phyloP scores from a whole-genome alignment of 2,888 invertebrate genomes.

The Drosophila rubida region DNA sequence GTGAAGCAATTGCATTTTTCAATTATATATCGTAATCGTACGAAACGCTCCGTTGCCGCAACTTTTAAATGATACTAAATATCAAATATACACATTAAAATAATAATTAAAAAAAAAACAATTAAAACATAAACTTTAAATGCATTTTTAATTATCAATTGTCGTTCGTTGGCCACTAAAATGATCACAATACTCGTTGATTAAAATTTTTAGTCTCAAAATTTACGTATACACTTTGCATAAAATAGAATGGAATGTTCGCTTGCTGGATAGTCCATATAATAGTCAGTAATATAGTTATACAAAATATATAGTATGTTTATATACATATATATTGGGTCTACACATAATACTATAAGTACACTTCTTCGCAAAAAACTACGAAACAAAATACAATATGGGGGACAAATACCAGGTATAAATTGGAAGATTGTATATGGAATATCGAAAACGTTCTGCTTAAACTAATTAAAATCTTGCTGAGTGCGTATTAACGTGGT shows the following conservation, averaged over 20 bases:
- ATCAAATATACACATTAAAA: constrained; percentile 63
- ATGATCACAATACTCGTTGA: constrained; percentile 64
- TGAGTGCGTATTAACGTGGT: constrained; percentile 70
- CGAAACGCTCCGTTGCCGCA: constrained; percentile 71
- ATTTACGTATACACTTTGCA: constrained; percentile 50
- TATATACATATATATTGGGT: constrained; percentile 30
- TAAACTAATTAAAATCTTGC: constrained; percentile 47
- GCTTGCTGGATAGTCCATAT: background rate
- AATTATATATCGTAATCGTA: constrained; percentile 72
- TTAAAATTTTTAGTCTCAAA: constrained; percentile 56
- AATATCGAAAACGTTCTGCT: constrained; percentile 45
- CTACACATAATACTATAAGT: constrained; percentile 82
- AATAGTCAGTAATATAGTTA: constrained; percentile 17
- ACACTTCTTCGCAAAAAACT: constrained; percentile 70
- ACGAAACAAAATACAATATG: constrained; percentile 18
- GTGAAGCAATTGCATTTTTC: constrained; percentile 83
- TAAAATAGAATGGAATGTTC: constrained; percentile 61
- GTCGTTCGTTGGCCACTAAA: constrained; percentile 71
- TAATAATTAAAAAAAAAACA: constrained; percentile 31
- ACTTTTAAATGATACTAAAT: constrained; percentile 69
- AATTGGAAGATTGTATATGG: constrained; percentile 55
- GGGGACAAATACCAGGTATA: constrained; percentile 45
- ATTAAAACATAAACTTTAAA: constrained; percentile 42
- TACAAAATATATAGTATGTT: constrained; percentile 43
- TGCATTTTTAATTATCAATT: constrained; percentile 64